Evolutionary conservation across 64 coral and sea anemone genomes (phyloP).

Genomic region (Stylophora pistillata): DNA sequence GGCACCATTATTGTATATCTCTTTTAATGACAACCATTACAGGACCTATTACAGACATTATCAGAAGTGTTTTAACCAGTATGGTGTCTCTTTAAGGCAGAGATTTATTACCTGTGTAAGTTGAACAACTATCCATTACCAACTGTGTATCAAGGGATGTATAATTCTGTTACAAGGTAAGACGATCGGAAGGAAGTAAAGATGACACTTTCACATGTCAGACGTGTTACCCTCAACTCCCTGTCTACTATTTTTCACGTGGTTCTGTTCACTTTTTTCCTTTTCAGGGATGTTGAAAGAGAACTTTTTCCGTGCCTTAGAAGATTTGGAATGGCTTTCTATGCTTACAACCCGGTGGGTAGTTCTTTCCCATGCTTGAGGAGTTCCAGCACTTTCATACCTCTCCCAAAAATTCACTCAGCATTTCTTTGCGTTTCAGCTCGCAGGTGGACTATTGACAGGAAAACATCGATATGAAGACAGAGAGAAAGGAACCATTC

Average conservation of each 20-base stretch:
- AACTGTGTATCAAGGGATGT: conserved; percentile 99
- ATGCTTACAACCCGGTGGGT: conserved; percentile 99
- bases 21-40: too few species aligned
- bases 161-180: conserved; percentile 92
- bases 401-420: background rate
- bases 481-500: conserved; percentile 48
- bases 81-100: conserved; percentile 55
- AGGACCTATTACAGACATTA: too few species aligned
- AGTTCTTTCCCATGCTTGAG: background rate
- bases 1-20: too few species aligned
- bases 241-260: too few species aligned
- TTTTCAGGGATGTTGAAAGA: conserved; percentile 76
- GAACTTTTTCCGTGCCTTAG: conserved; percentile 95
- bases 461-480: conserved; percentile 76
- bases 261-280: conserved; percentile 6
- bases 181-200: background rate
- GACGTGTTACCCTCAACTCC: too few species aligned
- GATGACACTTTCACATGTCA: background rate
- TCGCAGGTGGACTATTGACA: conserved; percentile 79
- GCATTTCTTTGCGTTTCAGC: conserved; percentile 23
- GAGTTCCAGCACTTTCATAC: background rate
- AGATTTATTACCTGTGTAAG: conserved; percentile 98
- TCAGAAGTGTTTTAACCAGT: too few species aligned
- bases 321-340: conserved; percentile 84
- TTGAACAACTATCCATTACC: conserved; percentile 81